phyloP scores from a whole-genome alignment of 1,140 invertebrate genomes.

The Drosophila guanche region DNA sequence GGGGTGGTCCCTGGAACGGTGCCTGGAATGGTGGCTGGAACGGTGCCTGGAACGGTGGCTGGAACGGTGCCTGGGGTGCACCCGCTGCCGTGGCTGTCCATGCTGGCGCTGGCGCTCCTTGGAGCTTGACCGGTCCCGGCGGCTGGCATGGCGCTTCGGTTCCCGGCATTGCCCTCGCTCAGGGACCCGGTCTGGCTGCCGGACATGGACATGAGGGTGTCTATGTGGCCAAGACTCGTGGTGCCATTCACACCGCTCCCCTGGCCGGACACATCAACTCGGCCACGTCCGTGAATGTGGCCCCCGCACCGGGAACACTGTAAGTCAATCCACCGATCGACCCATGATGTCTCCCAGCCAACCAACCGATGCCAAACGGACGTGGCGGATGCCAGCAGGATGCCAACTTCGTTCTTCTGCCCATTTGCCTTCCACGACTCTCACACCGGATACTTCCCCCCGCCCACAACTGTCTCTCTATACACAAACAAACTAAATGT shows the following conservation, averaged over 20 bases:
- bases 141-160: constrained; percentile 63
- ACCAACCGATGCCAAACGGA: constrained; percentile 61
- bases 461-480: constrained; percentile 34
- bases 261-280: constrained; percentile 84
- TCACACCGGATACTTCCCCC: constrained; percentile 57
- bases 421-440: constrained; percentile 43
- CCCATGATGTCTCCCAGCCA: too few relatives aligned
- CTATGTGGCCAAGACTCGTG: constrained; percentile 85
- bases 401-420: constrained; percentile 25
- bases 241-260: constrained; percentile 84
- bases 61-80: constrained; percentile 56
- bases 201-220: constrained; percentile 75
- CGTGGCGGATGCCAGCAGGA: constrained; percentile 25
- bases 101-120: constrained; percentile 49
- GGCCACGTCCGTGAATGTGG: constrained; percentile 83
- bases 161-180: constrained; percentile 77
- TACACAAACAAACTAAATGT: constrained; percentile 48
- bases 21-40: constrained; percentile 69
- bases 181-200: constrained; percentile 66
- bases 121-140: constrained; percentile 64
- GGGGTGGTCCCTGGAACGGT: constrained; percentile 58
- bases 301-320: constrained; percentile 84
- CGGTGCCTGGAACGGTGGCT: constrained; percentile 48
- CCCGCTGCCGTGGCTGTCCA: constrained; percentile 73
- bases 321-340: constrained; percentile 33